Evolutionary conservation across 2,113 vertebrate genomes (phyloP), one percentile per base, ranked within the genome.

Genomic region (Chloebia gouldiae): DNA sequence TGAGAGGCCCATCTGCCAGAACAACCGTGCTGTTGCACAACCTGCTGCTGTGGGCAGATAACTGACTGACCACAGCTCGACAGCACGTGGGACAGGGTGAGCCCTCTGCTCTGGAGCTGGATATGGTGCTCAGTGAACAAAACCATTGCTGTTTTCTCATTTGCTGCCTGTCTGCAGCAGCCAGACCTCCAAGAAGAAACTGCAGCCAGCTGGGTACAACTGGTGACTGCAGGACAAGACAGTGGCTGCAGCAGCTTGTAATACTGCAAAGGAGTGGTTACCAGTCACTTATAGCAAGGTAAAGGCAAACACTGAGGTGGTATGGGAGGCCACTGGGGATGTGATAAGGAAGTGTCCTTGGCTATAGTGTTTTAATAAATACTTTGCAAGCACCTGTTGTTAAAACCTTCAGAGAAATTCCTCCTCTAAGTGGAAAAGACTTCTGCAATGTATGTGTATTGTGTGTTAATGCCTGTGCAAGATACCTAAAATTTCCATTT

Each of bases 1-100:
- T 90, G 88, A 57, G 42, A 80, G 71, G 90, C 82, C 90, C 94
- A 97, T 97, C 95, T 97, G 97, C 84, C 5, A 4, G 31, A 69
- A 73, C 96, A 95, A 95, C 94, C 91, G 90, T 78, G 85, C 24
- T 33, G n/a, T 98, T 98, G 88, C 95, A 96, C 96, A 98, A 97
- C 77, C 20, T 0, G 3, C 33, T 75, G 87, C 85, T 96, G 96
- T 96, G 91, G 80, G 86, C 83, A 95, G 81, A 93, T 91, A 93
- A 89, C 96, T 86, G 96, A 90, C 92, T 93, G 93, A 86, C 82
- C 72, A 17, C 81, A 85, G 84, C 60, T 45, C 45, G 42, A 33
- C 40, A 68, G 65, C 10, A 10, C 0, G 2, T 18, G 11, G 61
- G 30, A 7, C 21, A 82, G 81, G 50, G 20, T 22, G 93, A 71